Evolutionary conservation across 2,888 invertebrate genomes (phyloP).

Genomic region (Aquatica leii): DNA sequence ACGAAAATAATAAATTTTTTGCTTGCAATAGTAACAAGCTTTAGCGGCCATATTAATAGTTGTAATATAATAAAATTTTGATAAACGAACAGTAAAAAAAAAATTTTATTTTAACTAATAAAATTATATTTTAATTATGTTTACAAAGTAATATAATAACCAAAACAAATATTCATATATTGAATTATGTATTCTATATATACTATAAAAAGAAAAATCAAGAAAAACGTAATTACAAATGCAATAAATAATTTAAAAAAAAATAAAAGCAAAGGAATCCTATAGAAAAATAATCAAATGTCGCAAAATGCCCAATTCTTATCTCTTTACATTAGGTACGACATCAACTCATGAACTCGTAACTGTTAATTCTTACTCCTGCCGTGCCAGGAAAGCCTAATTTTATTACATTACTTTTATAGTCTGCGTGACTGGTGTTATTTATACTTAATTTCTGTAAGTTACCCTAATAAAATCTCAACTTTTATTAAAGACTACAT

Average conservation of each 20-base stretch:
- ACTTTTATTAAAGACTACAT: slow-evolving; percentile 17
- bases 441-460: slow-evolving; percentile 18
- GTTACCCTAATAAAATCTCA: slow-evolving; percentile 19
- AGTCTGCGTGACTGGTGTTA: slow-evolving; percentile 18
- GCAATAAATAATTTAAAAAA: not conserved
- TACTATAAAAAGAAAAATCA: no score
- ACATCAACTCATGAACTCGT: slow-evolving; percentile 10
- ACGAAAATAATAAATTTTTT: no score
- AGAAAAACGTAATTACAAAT: no score
- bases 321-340: slow-evolving; percentile 8
- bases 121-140: no score
- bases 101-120: no score
- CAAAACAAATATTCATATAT: no score
- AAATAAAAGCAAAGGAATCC: not conserved
- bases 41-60: no score
- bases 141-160: no score
- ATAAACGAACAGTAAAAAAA: no score
- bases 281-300: not conserved
- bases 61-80: no score
- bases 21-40: no score
- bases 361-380: slow-evolving; percentile 13
- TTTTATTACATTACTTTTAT: slow-evolving; percentile 17
- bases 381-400: slow-evolving; percentile 15
- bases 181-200: no score
- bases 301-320: slow-evolving; percentile 8